Conservation (phyloP, 2,113 vertebrate genomes). For the Myocastor coypus region DNA sequence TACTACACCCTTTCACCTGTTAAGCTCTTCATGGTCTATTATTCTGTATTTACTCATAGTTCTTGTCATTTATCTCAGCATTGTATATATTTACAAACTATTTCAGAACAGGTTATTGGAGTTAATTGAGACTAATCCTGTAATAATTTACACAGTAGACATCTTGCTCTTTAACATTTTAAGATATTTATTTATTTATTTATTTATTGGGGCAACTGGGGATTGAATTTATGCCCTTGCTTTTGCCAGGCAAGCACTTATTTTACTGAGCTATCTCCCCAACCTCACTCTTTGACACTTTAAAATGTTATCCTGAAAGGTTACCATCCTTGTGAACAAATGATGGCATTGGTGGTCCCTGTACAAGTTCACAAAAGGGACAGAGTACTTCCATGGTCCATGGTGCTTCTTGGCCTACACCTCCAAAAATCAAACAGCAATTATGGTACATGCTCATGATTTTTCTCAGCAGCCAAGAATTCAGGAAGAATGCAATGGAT, state of each 20-base stretch:
- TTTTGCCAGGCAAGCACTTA: too few relatives aligned
- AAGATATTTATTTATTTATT: background rate
- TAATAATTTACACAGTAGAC: background rate
- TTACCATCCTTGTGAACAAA: background rate
- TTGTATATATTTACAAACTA: background rate
- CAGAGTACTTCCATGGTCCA: too few relatives aligned
- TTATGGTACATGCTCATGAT: background rate
- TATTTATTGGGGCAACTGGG: too few relatives aligned
- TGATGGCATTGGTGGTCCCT: background rate
- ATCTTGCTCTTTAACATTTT: background rate
- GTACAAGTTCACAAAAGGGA: background rate
- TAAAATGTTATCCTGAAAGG: background rate
- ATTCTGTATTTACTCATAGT: background rate
- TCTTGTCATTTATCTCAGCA: background rate
- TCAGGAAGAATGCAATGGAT: background rate
- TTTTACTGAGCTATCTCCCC: too few relatives aligned
- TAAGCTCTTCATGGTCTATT: background rate
- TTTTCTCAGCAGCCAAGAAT: background rate
- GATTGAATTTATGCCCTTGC: too few relatives aligned
- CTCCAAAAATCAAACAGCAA: background rate
- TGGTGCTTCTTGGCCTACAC: accelerated
- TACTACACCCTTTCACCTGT: background rate
- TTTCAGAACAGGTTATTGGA: background rate
- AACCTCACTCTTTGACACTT: background rate
- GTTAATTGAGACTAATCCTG: background rate